Evolutionary conservation across 2,113 vertebrate genomes (phyloP), one percentile per base, ranked within the genome.

Genomic region (Oryzias javanicus): DNA sequence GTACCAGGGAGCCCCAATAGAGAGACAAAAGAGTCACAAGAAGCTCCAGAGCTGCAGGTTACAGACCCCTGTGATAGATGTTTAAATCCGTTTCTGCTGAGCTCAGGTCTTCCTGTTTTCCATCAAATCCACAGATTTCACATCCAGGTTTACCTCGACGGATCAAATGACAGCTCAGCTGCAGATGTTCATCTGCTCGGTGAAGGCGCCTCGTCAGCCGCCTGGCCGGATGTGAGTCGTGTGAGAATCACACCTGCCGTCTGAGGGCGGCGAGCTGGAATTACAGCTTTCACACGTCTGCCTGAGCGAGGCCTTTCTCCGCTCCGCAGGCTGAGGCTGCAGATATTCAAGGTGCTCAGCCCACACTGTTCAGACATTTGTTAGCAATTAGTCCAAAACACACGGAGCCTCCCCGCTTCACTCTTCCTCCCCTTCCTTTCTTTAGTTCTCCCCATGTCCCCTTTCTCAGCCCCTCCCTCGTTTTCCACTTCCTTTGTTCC

Each of bases 371-470:
- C 52, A 62, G 48, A 91, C 92, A 93, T 92, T 92, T 92, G 91
- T 89, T 91, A 90, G 81, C 86, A 90, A 91, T 93, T 91, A 92
- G 75, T 71, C 71, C 73, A 81, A 77, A 86, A 83, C 78, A 76
- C 67, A 64, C 51, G 16, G 70, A 61, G 67, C 60, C 71, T 66
- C 72, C 77, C 56, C 62, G 75, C 64, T 76, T 52, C 67, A 55
- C 54, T 48, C 58, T 64, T 56, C 49, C 62, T 72, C 53, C 67
- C 54, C 50, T 66, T 59, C 55, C 59, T 55, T 53, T 71, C 54
- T 64, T 24, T 17, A 50, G 49, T 55, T 74, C 72, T 71, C 54
- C 57, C 42, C 55, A 65, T 83, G 71, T 77, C 68, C 68, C 77
- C 49, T 49, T 22, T 67, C 56, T 62, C 74, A 75, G 69, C 64